A percentile compares a stretch with the other conserved stretches of the same genome.
phyloP scores from a whole-genome alignment of 2,797 vertebrate genomes.

The Dermochelys coriacea region DNA sequence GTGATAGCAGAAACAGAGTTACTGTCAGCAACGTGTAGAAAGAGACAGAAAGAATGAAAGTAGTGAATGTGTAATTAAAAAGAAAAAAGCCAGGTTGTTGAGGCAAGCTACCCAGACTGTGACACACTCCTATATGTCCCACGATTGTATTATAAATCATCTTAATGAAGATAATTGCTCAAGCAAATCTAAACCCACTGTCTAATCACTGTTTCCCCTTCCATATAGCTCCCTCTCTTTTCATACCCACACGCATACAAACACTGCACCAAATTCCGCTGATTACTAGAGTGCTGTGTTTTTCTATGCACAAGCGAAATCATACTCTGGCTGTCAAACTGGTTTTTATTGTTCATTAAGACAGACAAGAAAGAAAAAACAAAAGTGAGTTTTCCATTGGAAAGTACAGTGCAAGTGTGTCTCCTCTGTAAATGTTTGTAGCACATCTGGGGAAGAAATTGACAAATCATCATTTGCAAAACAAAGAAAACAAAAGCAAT shows the following conservation, averaged over 20 bases:
- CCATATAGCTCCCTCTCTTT: neutral
- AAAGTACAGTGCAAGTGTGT: neutral
- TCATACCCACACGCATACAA: neutral
- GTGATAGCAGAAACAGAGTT: neutral
- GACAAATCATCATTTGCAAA: neutral
- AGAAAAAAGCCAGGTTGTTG: neutral
- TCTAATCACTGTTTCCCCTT: neutral
- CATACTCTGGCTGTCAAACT: neutral
- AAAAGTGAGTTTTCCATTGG: neutral
- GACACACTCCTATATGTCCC: neutral
- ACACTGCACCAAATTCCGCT: neutral
- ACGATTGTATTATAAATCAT: neutral
- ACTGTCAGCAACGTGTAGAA: neutral
- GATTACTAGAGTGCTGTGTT: neutral
- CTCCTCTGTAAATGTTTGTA: conserved; percentile 18
- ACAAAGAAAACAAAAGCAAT: conserved; percentile 5
- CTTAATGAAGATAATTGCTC: neutral
- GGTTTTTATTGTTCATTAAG: neutral
- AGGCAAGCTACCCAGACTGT: neutral
- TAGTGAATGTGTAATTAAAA: neutral
- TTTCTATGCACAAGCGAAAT: neutral
- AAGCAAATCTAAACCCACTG: neutral
- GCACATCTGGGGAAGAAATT: neutral
- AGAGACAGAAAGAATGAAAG: neutral
- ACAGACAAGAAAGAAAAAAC: conserved; percentile 6